Evolutionary conservation across 1,140 invertebrate genomes (phyloP), one percentile per base, ranked within the genome.

Genomic region (Batillaria attramentaria): DNA sequence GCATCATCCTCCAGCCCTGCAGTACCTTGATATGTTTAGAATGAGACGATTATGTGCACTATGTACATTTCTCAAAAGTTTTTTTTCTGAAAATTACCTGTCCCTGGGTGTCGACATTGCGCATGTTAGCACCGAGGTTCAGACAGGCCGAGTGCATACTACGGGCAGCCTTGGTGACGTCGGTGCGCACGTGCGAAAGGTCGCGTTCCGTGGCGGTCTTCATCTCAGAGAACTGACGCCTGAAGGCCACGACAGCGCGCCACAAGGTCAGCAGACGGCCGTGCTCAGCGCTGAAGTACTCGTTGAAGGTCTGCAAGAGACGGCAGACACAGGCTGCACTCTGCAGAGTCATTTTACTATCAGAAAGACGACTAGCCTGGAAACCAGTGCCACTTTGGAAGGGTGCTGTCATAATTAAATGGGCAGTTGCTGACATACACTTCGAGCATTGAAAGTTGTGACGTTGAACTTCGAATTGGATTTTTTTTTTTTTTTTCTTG

Each of bases 191-290:
- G 86, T 95, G 95, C n/a, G 93, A 92, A 42, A 98, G 91, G 87
- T 98, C 97, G 46, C 96, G 92, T 89, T 97, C 96, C 10, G 96
- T 98, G 28, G 94, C 93, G 1, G 93, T 93, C 91, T 97, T 96
- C 90, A 98, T 94, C 79, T 98, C 96, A 18, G 94, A 94, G 84
- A 93, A 93, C 82, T 92, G 90, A 69, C 96, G 92, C 90, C 97
- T 96, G 3, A 97, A 94, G 1, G 95, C 93, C 0, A 97, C 95
- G 6, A 98, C 95, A 84, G 97, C 95, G 50, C 95, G 93, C 97
- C 97, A 98, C 66, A 98, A 92, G 83, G 94, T 94, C 73, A 98
- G 91, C 42, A 98, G 92, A 72, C 96, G 93, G 83, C 95, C 95
- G 89, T 98, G 97, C 69, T 91, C 89, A 37, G 85, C 83, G 73